Conservation (phyloP, 2,113 vertebrate genomes). For the Periophthalmodon schlosseri region DNA sequence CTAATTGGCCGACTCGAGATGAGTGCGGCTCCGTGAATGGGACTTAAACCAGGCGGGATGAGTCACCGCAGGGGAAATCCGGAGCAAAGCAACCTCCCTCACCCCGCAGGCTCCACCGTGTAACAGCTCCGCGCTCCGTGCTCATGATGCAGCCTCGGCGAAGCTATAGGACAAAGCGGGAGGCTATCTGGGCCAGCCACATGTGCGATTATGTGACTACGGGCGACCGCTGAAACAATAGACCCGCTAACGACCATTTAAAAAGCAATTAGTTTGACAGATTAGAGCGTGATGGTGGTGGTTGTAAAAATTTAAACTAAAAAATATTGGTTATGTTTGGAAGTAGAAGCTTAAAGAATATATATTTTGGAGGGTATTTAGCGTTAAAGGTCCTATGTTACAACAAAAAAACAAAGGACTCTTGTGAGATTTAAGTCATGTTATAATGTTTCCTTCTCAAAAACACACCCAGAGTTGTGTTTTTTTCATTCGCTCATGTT, state of each 20-base stretch:
- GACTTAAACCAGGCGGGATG: constrained; percentile 19
- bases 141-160: constrained; percentile 32
- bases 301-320: too few species aligned
- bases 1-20: constrained; percentile 45
- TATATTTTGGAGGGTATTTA: too few species aligned
- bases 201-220: neutral
- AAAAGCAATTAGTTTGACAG: neutral
- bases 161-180: constrained; percentile 15
- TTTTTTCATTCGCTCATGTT: too few species aligned
- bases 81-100: constrained; percentile 59
- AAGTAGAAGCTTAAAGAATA: neutral
- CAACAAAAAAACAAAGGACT: too few species aligned
- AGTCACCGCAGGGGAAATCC: constrained; percentile 52
- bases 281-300: neutral
- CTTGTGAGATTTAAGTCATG: too few species aligned
- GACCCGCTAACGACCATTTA: neutral
- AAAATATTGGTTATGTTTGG: neutral
- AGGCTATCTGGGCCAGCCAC: constrained; percentile 16
- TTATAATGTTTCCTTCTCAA: too few species aligned
- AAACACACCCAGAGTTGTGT: too few species aligned
- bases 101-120: constrained; percentile 46
- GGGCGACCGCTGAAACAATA: neutral
- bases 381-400: too few species aligned
- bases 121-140: neutral
- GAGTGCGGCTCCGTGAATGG: constrained; percentile 27